Evolutionary conservation across 1,140 invertebrate species (phyloP).

Genomic region (Philopotamus ludificatus): DNA sequence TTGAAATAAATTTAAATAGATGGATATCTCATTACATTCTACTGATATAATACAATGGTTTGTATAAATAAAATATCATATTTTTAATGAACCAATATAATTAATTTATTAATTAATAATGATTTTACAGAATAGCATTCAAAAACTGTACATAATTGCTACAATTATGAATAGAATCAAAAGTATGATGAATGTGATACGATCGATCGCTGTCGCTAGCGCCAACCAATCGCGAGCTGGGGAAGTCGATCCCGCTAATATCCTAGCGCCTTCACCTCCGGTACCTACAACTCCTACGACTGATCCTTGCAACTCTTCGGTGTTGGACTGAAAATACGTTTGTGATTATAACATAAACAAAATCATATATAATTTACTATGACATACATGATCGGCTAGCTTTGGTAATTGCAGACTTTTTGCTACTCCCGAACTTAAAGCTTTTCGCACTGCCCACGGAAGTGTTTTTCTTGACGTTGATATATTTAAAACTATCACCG

Average conservation of each 20-base stretch:
- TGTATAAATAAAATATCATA: no score
- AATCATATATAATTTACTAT: no score
- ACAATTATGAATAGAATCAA: slow-evolving; percentile 56
- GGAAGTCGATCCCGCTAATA: slow-evolving; percentile 42
- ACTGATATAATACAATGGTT: no score
- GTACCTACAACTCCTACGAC: slow-evolving; percentile 6
- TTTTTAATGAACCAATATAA: no score
- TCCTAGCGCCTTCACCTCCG: background rate
- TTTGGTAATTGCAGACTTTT: slow-evolving; percentile 5
- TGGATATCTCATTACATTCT: no score
- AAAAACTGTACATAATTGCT: slow-evolving; percentile 51
- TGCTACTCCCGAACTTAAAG: slow-evolving; percentile 23
- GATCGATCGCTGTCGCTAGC: slow-evolving; percentile 62
- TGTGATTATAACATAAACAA: no score
- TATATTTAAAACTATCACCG: slow-evolving; percentile 63
- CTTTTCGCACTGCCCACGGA: slow-evolving; percentile 22
- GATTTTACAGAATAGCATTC: no score
- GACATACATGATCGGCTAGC: slow-evolving; percentile 3
- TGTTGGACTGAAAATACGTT: slow-evolving; percentile 31
- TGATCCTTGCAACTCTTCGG: slow-evolving; percentile 32
- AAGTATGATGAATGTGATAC: slow-evolving; percentile 60
- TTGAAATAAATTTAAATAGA: no score
- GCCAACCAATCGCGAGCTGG: slow-evolving; percentile 58
- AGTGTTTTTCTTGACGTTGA: slow-evolving; percentile 43
- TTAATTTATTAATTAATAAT: no score